A percentile compares a stretch with the other conserved stretches of the same genome.
phyloP scores from a whole-genome alignment of 2,888 invertebrate genomes.

The Trichacis sp. region DNA sequence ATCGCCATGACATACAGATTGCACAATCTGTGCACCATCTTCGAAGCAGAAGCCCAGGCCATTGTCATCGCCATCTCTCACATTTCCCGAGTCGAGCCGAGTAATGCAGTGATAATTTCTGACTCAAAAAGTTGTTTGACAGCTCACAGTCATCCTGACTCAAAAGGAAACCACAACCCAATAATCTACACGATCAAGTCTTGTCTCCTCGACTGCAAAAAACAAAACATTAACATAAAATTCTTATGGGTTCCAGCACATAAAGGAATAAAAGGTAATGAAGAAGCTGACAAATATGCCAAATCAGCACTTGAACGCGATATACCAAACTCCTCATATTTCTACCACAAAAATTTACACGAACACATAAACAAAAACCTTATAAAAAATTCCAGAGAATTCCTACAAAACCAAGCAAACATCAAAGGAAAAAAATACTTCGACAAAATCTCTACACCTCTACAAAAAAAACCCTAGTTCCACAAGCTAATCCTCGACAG shows the following conservation, averaged over 20 bases:
- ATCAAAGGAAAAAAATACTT: conserved; percentile 4
- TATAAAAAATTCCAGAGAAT: neutral
- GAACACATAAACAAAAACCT: neutral
- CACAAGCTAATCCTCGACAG: neutral
- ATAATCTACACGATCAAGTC: neutral
- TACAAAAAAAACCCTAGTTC: conserved; percentile 1
- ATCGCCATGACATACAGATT: neutral
- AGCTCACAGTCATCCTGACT: neutral
- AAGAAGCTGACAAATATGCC: neutral
- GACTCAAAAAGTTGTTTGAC: conserved; percentile 1
- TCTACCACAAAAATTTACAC: neutral
- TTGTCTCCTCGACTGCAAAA: neutral
- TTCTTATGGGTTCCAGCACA: no score
- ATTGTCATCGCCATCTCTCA: neutral
- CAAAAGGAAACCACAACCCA: neutral
- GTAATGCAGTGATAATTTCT: neutral
- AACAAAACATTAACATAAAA: neutral
- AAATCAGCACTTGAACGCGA: neutral
- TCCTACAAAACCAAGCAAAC: neutral
- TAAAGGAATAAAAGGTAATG: conserved; percentile 10
- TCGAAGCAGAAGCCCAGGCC: neutral
- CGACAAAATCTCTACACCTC: neutral
- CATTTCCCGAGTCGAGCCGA: neutral
- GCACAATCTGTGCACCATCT: neutral
- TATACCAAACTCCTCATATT: neutral